These are phyloP conservation scores for Hecatera dysodea DNA, from an alignment of 2,888 invertebrate genomes.

Conservation along the genomic window DNA sequence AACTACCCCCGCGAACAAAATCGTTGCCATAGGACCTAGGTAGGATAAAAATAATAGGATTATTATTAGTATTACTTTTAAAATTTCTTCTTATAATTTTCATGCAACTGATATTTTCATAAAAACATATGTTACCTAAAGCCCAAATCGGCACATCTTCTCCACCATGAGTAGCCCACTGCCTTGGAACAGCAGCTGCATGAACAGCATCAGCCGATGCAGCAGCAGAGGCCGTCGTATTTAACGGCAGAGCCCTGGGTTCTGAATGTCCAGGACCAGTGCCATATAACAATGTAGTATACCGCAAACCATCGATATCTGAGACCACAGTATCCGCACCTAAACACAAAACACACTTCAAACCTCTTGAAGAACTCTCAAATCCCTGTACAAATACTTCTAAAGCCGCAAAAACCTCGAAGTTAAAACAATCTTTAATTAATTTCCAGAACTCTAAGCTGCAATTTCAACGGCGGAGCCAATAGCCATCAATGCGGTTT, in stretches of 20 bases:
- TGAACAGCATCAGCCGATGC: slow-evolving; percentile 92
- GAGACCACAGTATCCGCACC: slow-evolving; percentile 94
- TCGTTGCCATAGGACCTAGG: slow-evolving; percentile 91
- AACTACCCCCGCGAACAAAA: slow-evolving; percentile 93
- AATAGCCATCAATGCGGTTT: slow-evolving; percentile 42
- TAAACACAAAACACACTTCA: slow-evolving; percentile 72
- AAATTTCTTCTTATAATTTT: not conserved
- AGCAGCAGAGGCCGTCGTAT: slow-evolving; percentile 86
- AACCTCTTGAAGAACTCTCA: slow-evolving; percentile 32
- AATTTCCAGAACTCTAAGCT: slow-evolving; percentile 51
- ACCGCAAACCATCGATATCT: slow-evolving; percentile 94
- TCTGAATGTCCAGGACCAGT: slow-evolving; percentile 94
- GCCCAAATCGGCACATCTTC: slow-evolving; percentile 97
- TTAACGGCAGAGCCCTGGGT: slow-evolving; percentile 92
- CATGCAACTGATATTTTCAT: not conserved
- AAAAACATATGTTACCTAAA: slow-evolving; percentile 82
- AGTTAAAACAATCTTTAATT: slow-evolving; percentile 45
- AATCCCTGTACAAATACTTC: slow-evolving; percentile 38
- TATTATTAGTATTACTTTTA: too few species aligned
- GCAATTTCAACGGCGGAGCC: slow-evolving; percentile 39
- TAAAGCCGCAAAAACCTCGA: slow-evolving; percentile 28
- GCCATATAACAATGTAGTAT: slow-evolving; percentile 94
- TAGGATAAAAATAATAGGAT: not conserved
- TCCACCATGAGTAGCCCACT: slow-evolving; percentile 95
- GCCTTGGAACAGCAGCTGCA: slow-evolving; percentile 93